Conservation (phyloP, 1,140 invertebrate genomes). For the Ips nitidus region DNA sequence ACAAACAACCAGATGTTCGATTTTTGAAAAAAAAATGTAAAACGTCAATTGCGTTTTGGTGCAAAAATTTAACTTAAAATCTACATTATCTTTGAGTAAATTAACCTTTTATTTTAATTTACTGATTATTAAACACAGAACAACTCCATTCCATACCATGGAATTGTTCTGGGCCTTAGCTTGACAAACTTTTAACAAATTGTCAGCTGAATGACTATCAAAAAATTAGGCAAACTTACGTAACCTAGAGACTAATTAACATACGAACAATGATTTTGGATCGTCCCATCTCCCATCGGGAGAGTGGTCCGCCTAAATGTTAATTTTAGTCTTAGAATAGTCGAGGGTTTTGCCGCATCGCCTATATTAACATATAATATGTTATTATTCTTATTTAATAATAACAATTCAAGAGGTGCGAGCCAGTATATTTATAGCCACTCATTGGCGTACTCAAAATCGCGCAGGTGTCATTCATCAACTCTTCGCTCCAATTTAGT, state of each 20-base stretch:
- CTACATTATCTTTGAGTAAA: no score
- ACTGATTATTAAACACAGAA: no score
- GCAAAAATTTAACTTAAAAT: no score
- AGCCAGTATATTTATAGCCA: slow-evolving; percentile 28
- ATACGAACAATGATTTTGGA: slow-evolving; percentile 51
- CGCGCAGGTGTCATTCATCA: no score
- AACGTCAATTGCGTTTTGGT: no score
- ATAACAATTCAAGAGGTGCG: slow-evolving; percentile 50
- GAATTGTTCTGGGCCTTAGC: no score
- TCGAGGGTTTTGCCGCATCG: slow-evolving; percentile 42
- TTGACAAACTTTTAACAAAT: no score
- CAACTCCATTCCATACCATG: no score
- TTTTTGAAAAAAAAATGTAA: no score
- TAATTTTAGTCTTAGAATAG: slow-evolving; percentile 50
- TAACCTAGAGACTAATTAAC: slow-evolving; percentile 43
- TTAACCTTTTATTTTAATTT: no score
- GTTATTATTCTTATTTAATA: slow-evolving; percentile 53
- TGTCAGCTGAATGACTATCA: slow-evolving; percentile 21
- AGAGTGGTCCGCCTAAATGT: slow-evolving; percentile 48
- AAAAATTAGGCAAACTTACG: slow-evolving; percentile 21
- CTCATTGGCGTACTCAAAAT: slow-evolving; percentile 16
- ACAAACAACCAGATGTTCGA: no score
- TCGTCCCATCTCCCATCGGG: slow-evolving; percentile 43
- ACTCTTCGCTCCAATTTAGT: not conserved
- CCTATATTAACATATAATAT: slow-evolving; percentile 52